Percentiles rank a stretch among this genome's conserved stretches.
These are phyloP conservation scores for Rachycentron canadum DNA, from an alignment of 2,797 vertebrate genomes.

Conservation along the genomic window DNA sequence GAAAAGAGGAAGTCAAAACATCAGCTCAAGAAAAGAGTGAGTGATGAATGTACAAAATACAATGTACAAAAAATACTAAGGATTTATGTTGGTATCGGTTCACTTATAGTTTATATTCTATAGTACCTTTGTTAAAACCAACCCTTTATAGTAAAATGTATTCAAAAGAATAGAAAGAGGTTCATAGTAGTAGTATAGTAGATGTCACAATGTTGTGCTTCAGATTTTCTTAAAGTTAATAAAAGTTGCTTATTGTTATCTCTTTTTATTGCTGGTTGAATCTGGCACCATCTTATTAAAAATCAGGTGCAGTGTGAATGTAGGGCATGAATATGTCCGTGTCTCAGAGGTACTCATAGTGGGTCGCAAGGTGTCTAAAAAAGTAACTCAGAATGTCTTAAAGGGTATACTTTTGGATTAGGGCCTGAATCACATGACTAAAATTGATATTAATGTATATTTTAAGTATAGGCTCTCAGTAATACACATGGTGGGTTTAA, in stretches of 20 bases:
- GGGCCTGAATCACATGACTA: conserved; percentile 19
- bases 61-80: neutral
- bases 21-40: conserved; percentile 96
- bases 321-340: conserved; percentile 58
- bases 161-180: too few relatives aligned
- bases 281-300: conserved; percentile 16
- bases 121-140: neutral
- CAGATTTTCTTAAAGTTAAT: neutral
- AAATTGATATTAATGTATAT: conserved; percentile 4
- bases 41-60: conserved; percentile 72
- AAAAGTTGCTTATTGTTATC: conserved; percentile 1
- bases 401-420: conserved; percentile 33
- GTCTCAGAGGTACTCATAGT: conserved; percentile 62
- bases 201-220: neutral
- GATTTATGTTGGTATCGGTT: neutral
- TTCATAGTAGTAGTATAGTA: too few relatives aligned
- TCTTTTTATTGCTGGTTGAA: neutral
- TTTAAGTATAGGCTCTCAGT: neutral
- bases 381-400: conserved; percentile 42
- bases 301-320: conserved; percentile 61
- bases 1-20: conserved; percentile 99
- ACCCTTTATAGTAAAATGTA: too few relatives aligned
- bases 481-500: neutral
- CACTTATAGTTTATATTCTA: neutral
- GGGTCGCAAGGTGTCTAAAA: conserved; percentile 57